Conservation (phyloP, 2,797 vertebrate species). For the Gymnothorax reevesii region DNA sequence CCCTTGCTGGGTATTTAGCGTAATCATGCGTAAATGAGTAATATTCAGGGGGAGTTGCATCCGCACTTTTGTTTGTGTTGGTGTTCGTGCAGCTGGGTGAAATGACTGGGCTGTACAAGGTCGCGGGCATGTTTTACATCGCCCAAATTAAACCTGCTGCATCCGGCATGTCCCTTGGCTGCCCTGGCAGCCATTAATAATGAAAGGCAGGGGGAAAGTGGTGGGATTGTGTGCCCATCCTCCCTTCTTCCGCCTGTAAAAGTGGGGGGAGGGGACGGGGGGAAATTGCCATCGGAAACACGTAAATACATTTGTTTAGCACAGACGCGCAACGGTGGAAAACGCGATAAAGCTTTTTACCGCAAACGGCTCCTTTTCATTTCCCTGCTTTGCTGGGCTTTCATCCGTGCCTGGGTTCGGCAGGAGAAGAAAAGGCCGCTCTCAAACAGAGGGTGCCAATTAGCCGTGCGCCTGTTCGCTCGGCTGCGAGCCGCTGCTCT, state of each 20-base stretch:
- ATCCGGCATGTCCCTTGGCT: background rate
- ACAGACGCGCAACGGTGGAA: background rate
- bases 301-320: background rate
- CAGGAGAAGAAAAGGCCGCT: slow-evolving; percentile 33
- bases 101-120: background rate
- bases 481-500: slow-evolving; percentile 50
- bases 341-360: slow-evolving; percentile 8
- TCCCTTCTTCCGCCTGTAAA: background rate
- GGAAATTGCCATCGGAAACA: background rate
- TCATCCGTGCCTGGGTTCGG: background rate
- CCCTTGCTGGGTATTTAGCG: no score
- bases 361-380: background rate
- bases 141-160: background rate
- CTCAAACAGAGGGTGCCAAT: slow-evolving; percentile 46
- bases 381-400: background rate
- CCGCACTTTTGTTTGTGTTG: background rate
- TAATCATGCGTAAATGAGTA: no score
- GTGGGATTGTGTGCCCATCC: background rate
- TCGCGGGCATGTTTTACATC: background rate
- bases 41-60: background rate
- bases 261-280: background rate
- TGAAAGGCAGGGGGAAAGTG: background rate
- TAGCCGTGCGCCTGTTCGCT: slow-evolving; percentile 44
- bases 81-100: background rate
- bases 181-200: background rate